A percentile compares a stretch with the other conserved stretches of the same genome.
Evolutionary conservation across 1,140 invertebrate genomes (phyloP).

Genomic region (Neodiprion fabricii): DNA sequence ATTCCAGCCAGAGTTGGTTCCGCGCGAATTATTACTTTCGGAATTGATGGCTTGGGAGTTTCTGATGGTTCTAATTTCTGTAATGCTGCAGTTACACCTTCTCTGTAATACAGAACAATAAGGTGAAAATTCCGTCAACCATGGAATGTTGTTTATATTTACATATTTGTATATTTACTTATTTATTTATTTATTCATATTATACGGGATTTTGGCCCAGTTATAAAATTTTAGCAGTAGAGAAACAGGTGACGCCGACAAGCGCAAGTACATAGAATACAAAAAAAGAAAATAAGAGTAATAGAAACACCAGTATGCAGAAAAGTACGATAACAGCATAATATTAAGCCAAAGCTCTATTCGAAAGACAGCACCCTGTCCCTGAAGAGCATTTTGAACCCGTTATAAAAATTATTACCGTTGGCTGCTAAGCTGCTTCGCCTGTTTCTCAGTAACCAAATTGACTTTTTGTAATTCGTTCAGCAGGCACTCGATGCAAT

Average conservation of each 20-base stretch:
- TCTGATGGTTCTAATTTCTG: conserved; percentile 71
- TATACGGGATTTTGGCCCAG: background rate
- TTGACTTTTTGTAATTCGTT: conserved; percentile 81
- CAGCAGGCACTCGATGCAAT: conserved; percentile 83
- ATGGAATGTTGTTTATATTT: too few relatives aligned
- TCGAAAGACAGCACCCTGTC: background rate
- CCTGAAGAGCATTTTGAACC: background rate
- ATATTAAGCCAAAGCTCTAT: background rate
- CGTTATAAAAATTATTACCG: conserved; percentile 59
- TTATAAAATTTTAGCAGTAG: too few relatives aligned
- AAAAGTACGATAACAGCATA: background rate
- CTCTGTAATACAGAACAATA: conserved; percentile 43
- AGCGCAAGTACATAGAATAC: background rate
- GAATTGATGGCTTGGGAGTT: conserved; percentile 69
- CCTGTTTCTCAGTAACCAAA: conserved; percentile 81
- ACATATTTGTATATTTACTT: background rate
- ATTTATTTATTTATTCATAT: conserved; percentile 17
- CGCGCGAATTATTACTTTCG: conserved; percentile 82
- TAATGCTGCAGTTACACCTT: conserved; percentile 55
- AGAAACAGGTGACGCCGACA: too few relatives aligned
- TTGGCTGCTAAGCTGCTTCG: conserved; percentile 73
- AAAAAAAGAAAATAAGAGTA: background rate
- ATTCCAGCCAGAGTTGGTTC: conserved; percentile 88
- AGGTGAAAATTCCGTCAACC: background rate
- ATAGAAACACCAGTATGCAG: background rate